These are phyloP conservation scores for Ophion costatus DNA, from an alignment of 2,888 invertebrate species.

Conservation along the genomic window DNA sequence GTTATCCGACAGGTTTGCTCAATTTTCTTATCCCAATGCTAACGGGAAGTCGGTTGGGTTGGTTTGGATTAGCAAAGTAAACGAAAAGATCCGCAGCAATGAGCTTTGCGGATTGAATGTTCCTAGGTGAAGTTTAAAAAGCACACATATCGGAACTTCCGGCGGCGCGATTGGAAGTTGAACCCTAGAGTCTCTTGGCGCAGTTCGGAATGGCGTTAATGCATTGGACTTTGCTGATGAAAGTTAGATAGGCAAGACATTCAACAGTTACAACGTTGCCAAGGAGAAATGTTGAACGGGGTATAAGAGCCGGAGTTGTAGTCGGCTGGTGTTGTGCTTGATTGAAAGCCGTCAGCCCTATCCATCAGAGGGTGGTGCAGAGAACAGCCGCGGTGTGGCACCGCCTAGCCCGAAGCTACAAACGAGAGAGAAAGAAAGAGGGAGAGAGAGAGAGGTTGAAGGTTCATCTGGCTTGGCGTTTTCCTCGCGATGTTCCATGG, in stretches of 20 bases:
- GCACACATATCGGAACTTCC: conserved; percentile 41
- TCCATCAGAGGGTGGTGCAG: conserved; percentile 53
- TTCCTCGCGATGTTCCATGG: neutral
- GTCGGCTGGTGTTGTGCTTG: conserved; percentile 36
- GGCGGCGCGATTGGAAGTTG: conserved; percentile 19
- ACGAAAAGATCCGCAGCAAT: no score
- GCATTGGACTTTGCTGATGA: conserved; percentile 1
- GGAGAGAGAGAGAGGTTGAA: conserved; percentile 24
- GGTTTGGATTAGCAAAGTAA: no score
- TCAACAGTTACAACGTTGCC: conserved; percentile 21
- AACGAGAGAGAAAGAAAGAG: neutral
- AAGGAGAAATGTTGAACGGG: conserved; percentile 21
- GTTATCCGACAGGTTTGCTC: no score
- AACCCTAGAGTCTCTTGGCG: conserved; percentile 8
- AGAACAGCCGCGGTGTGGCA: conserved; percentile 26
- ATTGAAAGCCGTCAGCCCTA: conserved; percentile 64
- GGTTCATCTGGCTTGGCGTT: conserved; percentile 33
- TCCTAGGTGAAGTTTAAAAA: neutral
- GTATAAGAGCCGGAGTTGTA: conserved; percentile 28
- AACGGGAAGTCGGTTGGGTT: no score
- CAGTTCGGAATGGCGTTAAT: neutral
- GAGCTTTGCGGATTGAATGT: no score
- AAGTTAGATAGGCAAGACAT: conserved; percentile 6
- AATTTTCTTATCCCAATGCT: no score
- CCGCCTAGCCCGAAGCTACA: conserved; percentile 28